A percentile compares a stretch with the other conserved stretches of the same genome.
Conservation (phyloP, 1,140 invertebrate species). For the Penaeus indicus region DNA sequence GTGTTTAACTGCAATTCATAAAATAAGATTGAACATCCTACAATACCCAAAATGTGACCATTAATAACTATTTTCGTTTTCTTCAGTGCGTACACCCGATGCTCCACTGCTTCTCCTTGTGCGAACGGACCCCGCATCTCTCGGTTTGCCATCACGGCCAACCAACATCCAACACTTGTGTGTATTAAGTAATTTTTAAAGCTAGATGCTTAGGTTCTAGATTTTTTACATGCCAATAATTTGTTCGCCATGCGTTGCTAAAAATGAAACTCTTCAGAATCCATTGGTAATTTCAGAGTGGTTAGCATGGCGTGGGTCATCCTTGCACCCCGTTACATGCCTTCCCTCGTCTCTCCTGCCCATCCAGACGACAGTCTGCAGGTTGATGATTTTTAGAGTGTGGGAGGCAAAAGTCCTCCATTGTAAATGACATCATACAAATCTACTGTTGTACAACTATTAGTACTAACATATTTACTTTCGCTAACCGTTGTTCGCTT, state of each 20-base stretch:
- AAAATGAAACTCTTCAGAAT: not conserved
- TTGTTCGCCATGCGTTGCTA: no score
- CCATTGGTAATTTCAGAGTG: slow-evolving; percentile 39
- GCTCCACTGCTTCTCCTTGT: slow-evolving; percentile 47
- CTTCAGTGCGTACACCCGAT: not conserved
- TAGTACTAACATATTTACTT: not conserved
- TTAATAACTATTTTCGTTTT: no score
- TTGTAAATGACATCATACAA: not conserved
- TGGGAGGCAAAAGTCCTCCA: not conserved
- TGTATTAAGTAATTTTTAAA: slow-evolving; percentile 19
- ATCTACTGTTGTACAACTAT: not conserved
- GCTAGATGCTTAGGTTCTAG: not conserved
- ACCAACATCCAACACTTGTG: slow-evolving; percentile 33
- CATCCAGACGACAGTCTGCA: slow-evolving; percentile 37
- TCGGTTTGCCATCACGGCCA: not conserved
- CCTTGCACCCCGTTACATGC: slow-evolving; percentile 50
- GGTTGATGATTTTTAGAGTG: not conserved
- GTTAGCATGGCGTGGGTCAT: slow-evolving; percentile 48
- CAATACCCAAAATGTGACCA: no score
- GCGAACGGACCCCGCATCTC: slow-evolving; percentile 6
- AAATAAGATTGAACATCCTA: no score
- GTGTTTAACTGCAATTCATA: no score
- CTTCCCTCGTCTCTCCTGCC: slow-evolving; percentile 34
- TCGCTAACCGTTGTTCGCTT: not conserved
- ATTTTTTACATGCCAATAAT: not conserved